A percentile compares a stretch with the other conserved stretches of the same genome.
Evolutionary conservation across 1,140 invertebrate species (phyloP).

Genomic region (Odontomachus brunneus): DNA sequence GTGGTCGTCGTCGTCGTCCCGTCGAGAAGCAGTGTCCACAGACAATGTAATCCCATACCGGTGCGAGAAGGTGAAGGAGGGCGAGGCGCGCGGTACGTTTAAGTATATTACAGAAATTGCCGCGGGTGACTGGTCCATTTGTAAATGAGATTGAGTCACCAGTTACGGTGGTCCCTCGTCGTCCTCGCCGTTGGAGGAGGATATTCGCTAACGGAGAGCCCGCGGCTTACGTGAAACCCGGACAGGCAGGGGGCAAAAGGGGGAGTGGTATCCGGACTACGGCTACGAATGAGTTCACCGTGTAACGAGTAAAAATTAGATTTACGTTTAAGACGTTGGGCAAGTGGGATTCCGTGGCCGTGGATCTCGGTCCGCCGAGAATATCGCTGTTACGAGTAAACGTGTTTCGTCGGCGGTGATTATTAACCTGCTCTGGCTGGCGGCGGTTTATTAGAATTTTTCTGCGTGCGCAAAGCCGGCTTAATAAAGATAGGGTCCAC

Average conservation of each 20-base stretch:
- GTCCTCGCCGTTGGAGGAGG: constrained; percentile 28
- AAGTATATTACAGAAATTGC: constrained; percentile 72
- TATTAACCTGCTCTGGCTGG: constrained; percentile 15
- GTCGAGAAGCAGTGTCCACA: constrained; percentile 33
- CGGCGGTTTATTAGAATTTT: not conserved
- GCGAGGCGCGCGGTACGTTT: constrained; percentile 37
- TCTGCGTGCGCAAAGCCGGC: not conserved
- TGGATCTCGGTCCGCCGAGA: not conserved
- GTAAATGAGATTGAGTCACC: constrained; percentile 69
- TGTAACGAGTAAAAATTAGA: constrained; percentile 67
- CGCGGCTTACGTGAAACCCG: constrained; percentile 29
- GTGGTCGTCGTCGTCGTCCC: not conserved
- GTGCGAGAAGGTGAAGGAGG: not conserved
- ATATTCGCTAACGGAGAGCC: constrained; percentile 56
- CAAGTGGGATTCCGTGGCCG: not conserved
- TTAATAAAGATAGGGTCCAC: not conserved
- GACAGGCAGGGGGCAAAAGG: constrained; percentile 22
- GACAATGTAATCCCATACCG: constrained; percentile 47
- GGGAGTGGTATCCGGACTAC: not conserved
- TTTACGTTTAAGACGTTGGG: constrained; percentile 51
- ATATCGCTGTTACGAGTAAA: constrained; percentile 25
- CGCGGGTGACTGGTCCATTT: constrained; percentile 70
- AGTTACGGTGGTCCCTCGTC: constrained; percentile 44
- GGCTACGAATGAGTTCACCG: constrained; percentile 27
- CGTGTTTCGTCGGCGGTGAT: constrained; percentile 8